Evolutionary conservation across 2,888 invertebrate genomes (phyloP), one percentile per base, ranked within the genome.

Genomic region (Scaptomyza flava): DNA sequence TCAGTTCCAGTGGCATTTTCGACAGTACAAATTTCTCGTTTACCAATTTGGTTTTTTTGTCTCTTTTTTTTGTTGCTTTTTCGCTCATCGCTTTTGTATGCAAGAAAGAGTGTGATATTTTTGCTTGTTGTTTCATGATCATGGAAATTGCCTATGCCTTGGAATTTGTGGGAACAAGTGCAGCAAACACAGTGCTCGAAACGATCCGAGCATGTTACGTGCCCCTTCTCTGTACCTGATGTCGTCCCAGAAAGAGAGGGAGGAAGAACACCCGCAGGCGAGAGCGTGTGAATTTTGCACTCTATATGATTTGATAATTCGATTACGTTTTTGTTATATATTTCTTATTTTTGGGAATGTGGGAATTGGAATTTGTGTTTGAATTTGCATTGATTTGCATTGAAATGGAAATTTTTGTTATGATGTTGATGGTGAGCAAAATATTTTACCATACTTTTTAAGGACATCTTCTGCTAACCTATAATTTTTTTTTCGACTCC

Each of bases 151-250:
- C 82, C 82, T 86, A 86, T 82, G 82, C 81, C 64, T 58, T 51
- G 85, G 82, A 77, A 85, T 85, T 82, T 85, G 79, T 85, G 85
- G 80, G 86, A 85, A 85, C 85, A 87, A 87, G 85, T 87, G 85
- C 86, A 85, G 41, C 64, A 65, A 57, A 46, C 42, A 60, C 46
- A 64, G 20, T 14, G 20, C 23, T 42, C 43, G 43, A n/a, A 52
- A 42, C 42, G 56, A 36, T 67, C 42, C 48, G 52, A 58, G 48
- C 72, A 73, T 51, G 63, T 73, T 84, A 81, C 81, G 81, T 87
- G 82, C 80, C 68, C 31, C 46, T 72, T 41, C 23, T 56, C 6
- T 36, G n/a, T 36, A 9, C 9, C 3, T 6, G 34, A 43, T 36
- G 50, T 8, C 36, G 52, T 33, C 41, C 42, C 14, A 23, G 23